Evolutionary conservation across 2,113 vertebrate species (phyloP), one percentile per base, ranked within the genome.

Genomic region (Uropsilus gracilis): DNA sequence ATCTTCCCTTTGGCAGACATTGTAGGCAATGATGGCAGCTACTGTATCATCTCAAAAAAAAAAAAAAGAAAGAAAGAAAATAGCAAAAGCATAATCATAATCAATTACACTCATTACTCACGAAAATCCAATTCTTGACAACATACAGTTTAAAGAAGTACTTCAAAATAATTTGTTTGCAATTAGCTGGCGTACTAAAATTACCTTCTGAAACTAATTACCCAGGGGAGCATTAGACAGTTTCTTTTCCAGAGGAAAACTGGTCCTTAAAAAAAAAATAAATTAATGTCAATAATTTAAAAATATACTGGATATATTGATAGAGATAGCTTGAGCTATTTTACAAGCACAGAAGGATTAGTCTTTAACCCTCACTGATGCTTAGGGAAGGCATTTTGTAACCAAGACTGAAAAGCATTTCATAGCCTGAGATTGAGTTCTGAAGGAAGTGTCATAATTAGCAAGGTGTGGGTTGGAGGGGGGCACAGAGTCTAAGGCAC

Each of bases 151-250:
- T 93, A 89, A 95, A 96, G 91, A 90, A 64, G 59, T 87, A 61
- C 92, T 96, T 96, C 42, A 86, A n/a, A 89, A 95, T 90, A 90
- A 95, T 97, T 96, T 69, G 71, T 87, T 87, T 89, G 91, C 69
- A 84, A 46, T 91, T 76, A 95, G 81, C 80, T 91, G 26, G 13
- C 59, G 83, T 97, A 20, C 94, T 90, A 80, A 97, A 96, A 81
- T 95, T 96, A 77, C 66, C 66, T 94, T 55, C 90, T 55, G 71
- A 91, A 95, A 95, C 80, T 37, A 80, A 89, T 78, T 53, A 81
- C 69, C 37, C 32, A 1, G 66, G 72, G 71, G 76, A 94, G 26
- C 59, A 63, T 46, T 83, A 73, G 46, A 22, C 6, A 3, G 55
- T n/a, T 97, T 64, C 39, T 92, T 94, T 72, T 53, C 64, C 37